These are phyloP conservation scores for Mirza zaza DNA, from an alignment of 2,113 vertebrate genomes.

Conservation along the genomic window DNA sequence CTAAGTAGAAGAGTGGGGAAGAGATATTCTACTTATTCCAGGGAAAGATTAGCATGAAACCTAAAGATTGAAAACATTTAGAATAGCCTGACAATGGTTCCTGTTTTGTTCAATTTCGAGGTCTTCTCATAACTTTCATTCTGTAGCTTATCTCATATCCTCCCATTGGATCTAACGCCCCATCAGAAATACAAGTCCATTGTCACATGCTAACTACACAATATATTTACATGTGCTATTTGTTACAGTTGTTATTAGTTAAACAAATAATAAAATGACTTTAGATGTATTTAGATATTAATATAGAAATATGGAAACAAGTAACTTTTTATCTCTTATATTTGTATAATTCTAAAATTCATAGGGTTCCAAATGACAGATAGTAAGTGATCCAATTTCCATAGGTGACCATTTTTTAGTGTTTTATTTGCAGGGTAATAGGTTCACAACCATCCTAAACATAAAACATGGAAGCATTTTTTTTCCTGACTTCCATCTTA, in stretches of 20 bases:
- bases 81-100: neutral
- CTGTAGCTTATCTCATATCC: neutral
- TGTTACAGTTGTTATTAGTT: neutral
- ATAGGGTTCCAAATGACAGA: neutral
- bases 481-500: conserved; percentile 24
- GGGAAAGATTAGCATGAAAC: neutral
- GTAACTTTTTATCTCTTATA: neutral
- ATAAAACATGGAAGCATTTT: conserved; percentile 8
- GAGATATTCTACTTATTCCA: neutral
- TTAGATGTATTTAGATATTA: neutral
- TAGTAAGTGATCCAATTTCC: neutral
- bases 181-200: neutral
- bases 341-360: neutral
- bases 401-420: neutral
- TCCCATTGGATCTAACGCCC: neutral
- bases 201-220: neutral
- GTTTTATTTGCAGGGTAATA: conserved; percentile 50
- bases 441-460: neutral
- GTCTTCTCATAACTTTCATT: neutral
- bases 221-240: neutral
- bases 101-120: neutral
- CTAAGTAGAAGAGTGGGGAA: neutral
- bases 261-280: neutral
- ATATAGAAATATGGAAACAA: neutral
- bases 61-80: neutral